phyloP scores from a whole-genome alignment of 2,797 vertebrate species.

The Aulostomus chinensis region DNA sequence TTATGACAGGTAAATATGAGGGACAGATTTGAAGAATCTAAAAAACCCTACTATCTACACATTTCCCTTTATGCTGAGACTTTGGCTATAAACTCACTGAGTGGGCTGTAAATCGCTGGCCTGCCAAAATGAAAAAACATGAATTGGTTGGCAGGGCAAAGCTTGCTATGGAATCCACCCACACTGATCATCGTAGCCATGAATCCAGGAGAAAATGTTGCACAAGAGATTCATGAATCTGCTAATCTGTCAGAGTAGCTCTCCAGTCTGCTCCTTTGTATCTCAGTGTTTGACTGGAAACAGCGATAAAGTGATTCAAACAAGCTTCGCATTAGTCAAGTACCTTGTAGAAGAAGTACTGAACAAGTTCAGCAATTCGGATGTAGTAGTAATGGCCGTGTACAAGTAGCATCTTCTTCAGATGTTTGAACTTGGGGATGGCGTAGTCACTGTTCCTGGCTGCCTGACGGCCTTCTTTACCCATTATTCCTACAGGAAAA shows the following conservation, averaged over 20 bases:
- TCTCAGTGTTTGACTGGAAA: slow-evolving; percentile 44
- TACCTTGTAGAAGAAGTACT: slow-evolving; percentile 99
- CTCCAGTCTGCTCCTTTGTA: slow-evolving; percentile 55
- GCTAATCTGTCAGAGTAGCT: slow-evolving; percentile 62
- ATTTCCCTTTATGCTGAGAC: slow-evolving; percentile 60
- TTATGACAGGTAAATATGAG: slow-evolving; percentile 43
- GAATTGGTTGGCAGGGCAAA: slow-evolving; percentile 58
- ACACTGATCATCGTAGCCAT: slow-evolving; percentile 54
- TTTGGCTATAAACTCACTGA: slow-evolving; percentile 56
- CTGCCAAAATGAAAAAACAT: slow-evolving; percentile 60
- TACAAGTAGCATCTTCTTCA: slow-evolving; percentile 97
- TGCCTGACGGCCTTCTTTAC: slow-evolving; percentile 97
- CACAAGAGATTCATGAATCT: slow-evolving; percentile 56
- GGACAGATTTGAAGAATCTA: slow-evolving; percentile 45
- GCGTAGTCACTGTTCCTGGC: slow-evolving; percentile 99
- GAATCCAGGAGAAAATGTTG: slow-evolving; percentile 57
- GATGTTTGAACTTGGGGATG: slow-evolving; percentile 96
- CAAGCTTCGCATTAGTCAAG: slow-evolving; percentile 18
- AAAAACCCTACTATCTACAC: slow-evolving; percentile 57
- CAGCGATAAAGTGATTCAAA: slow-evolving; percentile 59
- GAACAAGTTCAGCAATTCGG: slow-evolving; percentile 96
- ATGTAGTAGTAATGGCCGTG: slow-evolving; percentile 98
- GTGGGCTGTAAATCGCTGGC: slow-evolving; percentile 53
- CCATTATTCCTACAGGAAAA: slow-evolving; percentile 86
- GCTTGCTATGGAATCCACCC: slow-evolving; percentile 58